Base-by-base conservation (phyloP, 2,113 vertebrate genomes). In the Scalopus aquaticus region DNA sequence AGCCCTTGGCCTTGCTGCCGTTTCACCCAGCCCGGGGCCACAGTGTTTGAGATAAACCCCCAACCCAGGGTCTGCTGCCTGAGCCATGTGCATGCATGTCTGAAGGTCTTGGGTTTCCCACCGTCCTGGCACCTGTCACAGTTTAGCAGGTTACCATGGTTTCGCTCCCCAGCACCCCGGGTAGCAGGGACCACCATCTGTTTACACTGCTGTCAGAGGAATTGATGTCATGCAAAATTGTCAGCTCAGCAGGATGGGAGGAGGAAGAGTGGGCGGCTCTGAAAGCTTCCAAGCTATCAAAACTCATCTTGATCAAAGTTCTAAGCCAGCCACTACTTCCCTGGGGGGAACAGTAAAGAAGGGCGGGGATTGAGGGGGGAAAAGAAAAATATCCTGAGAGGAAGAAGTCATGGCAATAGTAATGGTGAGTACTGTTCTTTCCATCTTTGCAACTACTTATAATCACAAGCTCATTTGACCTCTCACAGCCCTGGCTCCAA, bases 201-300 rank as follows among this genome's bases (percentile, higher is more conserved):
- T 97, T 97, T 97, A 97, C 96, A 95, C 77, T 90, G 95, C 96
- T 97, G 96, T 97, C 97, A 97, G 97, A 96, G 94, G 96, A 96
- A 95, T 97, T 97, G 96, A 97, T 97, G 96, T 96, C 96, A 97
- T 95, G 64, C 1, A 26, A 90, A 96, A 97, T 62, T 96, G 93
- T 97, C 87, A 88, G 97, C 96, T 96, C 94, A 76, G 94, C 60
- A 15, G 87, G 90, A 60, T 65, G 91, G 95, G 80, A 93, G 96
- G 96, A 95, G 95, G 94, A 95, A 92, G 97, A 97, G 97, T 97
- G 96, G 97, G 97, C n/a, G 96, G 95, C 92, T 93, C 88, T 77
- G 92, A 77, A 76, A 95, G 92, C 95, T 95, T 96, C 96, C 96
- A 90, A 90, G 94, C 93, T 92, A 95, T 97, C 97, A 90, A 49